A percentile compares a stretch with the other conserved stretches of the same genome.
Conservation (phyloP, 2,888 invertebrate genomes). For the Napeogenes inachia region DNA sequence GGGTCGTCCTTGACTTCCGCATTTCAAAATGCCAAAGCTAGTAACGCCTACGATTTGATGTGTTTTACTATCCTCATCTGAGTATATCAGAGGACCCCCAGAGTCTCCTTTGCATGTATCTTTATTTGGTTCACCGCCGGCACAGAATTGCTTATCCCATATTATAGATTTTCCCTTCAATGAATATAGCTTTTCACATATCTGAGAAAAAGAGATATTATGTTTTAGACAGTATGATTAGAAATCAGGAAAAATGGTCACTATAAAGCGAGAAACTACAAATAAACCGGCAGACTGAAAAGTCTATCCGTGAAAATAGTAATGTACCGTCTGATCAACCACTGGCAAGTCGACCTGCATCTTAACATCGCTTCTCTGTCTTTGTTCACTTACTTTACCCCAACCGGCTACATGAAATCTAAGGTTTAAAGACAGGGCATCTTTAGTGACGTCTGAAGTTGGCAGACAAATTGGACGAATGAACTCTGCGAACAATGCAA, state of each 20-base stretch:
- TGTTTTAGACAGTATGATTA: too few species aligned
- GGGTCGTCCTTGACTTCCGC: slow-evolving; percentile 44
- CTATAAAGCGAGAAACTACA: too few species aligned
- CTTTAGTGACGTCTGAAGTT: slow-evolving; percentile 18
- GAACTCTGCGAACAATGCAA: slow-evolving; percentile 42
- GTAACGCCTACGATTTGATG: slow-evolving; percentile 49
- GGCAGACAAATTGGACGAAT: slow-evolving; percentile 57
- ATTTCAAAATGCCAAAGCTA: slow-evolving; percentile 43
- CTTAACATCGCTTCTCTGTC: slow-evolving; percentile 36
- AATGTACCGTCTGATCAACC: slow-evolving; percentile 37
- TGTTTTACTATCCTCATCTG: slow-evolving; percentile 26
- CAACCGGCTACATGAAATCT: slow-evolving; percentile 45
- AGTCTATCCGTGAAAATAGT: too few species aligned
- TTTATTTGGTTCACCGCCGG: slow-evolving; percentile 46
- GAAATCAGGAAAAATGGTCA: too few species aligned
- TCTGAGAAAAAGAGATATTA: neutral
- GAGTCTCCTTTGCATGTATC: slow-evolving; percentile 59
- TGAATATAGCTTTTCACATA: neutral
- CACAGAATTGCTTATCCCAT: slow-evolving; percentile 46
- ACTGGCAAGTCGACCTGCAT: slow-evolving; percentile 46
- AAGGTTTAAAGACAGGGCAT: slow-evolving; percentile 26
- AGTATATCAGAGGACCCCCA: slow-evolving; percentile 49
- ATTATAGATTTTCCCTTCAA: slow-evolving; percentile 21
- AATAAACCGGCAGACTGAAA: too few species aligned
- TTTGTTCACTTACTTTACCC: slow-evolving; percentile 43